These are phyloP conservation scores for Melopsittacus undulatus DNA, from an alignment of 2,797 vertebrate species.

Conservation along the genomic window DNA sequence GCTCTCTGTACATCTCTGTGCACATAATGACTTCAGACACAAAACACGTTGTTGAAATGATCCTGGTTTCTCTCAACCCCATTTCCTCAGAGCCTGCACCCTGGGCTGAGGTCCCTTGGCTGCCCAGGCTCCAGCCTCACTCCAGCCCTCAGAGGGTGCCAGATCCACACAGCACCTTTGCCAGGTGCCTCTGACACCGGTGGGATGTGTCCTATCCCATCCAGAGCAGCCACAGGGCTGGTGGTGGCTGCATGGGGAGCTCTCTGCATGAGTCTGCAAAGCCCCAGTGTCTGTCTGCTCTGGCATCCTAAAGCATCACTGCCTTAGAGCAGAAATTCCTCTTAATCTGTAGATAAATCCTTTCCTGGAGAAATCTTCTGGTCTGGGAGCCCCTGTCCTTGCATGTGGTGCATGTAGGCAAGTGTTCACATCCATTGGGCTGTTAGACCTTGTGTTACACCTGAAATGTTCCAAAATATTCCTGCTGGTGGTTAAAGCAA, in stretches of 20 bases:
- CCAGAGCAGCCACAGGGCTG: fast-evolving
- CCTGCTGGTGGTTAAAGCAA: neutral
- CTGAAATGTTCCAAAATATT: neutral
- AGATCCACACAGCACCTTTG: neutral
- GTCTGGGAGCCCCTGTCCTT: neutral
- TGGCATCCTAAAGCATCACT: neutral
- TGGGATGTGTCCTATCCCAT: neutral
- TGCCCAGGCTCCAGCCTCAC: neutral
- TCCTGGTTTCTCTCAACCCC: neutral
- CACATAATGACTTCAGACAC: conserved; percentile 50
- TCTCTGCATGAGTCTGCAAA: neutral
- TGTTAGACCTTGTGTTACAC: neutral
- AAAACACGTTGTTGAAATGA: conserved; percentile 18
- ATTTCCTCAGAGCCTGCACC: neutral
- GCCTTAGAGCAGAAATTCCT: neutral
- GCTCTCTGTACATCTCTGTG: conserved; percentile 47
- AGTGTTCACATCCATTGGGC: neutral
- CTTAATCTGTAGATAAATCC: neutral
- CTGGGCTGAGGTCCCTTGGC: neutral
- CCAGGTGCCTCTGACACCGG: neutral
- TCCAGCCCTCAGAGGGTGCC: fast-evolving
- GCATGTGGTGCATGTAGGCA: neutral
- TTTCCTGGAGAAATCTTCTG: neutral
- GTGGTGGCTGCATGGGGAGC: fast-evolving
- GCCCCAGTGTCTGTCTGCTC: neutral